A percentile compares a stretch with the other conserved stretches of the same genome.
These are phyloP conservation scores for Drosophila hydei DNA, from an alignment of 1,140 invertebrate species.

Conservation along the genomic window DNA sequence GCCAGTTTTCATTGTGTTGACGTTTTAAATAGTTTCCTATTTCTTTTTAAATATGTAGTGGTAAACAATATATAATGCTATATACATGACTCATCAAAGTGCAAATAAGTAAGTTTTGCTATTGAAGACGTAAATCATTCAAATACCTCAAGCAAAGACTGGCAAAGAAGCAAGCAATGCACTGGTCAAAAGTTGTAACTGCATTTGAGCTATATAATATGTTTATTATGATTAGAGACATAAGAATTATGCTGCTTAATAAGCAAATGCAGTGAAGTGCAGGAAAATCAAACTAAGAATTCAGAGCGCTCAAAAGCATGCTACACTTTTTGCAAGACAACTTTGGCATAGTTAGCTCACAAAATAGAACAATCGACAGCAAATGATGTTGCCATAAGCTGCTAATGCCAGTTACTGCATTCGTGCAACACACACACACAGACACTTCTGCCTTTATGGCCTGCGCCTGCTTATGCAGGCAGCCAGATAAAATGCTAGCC, in stretches of 20 bases:
- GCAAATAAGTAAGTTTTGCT: constrained; percentile 2
- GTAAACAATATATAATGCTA: constrained; percentile 1
- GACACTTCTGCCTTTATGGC: background rate
- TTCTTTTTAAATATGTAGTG: constrained; percentile 32
- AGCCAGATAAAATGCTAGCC: constrained; percentile 41
- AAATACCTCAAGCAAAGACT: too few species aligned
- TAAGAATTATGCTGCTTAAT: background rate
- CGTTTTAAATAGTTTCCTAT: constrained; percentile 50
- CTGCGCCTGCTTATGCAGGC: constrained; percentile 34
- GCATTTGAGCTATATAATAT: background rate
- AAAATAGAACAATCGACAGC: constrained; percentile 2
- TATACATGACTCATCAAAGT: background rate
- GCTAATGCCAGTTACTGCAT: background rate
- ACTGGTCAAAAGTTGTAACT: too few species aligned
- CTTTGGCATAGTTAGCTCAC: background rate
- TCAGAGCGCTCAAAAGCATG: background rate
- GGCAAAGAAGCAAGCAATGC: too few species aligned
- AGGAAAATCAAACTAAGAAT: background rate
- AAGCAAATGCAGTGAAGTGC: background rate
- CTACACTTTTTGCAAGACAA: background rate
- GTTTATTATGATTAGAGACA: background rate
- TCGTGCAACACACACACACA: background rate
- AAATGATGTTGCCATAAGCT: background rate
- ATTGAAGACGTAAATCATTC: too few species aligned
- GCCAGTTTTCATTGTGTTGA: constrained; percentile 61